Percentiles rank a stretch among this genome's conserved stretches.
Evolutionary conservation across 2,888 invertebrate species (phyloP).

Genomic region (Agrotis puta): DNA sequence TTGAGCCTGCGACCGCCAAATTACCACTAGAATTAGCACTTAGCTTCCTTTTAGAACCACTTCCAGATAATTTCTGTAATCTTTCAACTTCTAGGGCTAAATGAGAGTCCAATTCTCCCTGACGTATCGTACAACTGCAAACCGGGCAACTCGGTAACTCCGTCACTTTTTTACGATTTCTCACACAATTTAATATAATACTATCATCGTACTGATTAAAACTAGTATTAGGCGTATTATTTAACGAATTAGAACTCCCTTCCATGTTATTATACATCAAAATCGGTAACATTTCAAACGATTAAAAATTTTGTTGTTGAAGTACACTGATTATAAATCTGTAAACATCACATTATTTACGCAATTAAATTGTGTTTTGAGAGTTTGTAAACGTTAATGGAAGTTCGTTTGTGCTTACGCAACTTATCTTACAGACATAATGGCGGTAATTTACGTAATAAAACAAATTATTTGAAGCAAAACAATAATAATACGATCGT

Average conservation of each 20-base stretch:
- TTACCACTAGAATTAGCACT: slow-evolving; percentile 78
- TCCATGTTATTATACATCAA: slow-evolving; percentile 88
- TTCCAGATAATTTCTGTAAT: slow-evolving; percentile 80
- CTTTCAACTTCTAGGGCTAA: slow-evolving; percentile 93
- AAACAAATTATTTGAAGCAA: slow-evolving; percentile 70
- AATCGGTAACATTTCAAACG: slow-evolving; percentile 86
- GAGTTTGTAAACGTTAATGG: slow-evolving; percentile 64
- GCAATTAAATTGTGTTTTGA: slow-evolving; percentile 71
- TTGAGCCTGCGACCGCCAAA: slow-evolving; percentile 68
- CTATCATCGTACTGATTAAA: slow-evolving; percentile 83
- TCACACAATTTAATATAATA: slow-evolving; percentile 86
- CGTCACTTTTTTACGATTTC: slow-evolving; percentile 91
- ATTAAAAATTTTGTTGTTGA: slow-evolving; percentile 58
- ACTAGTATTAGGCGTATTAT: slow-evolving; percentile 75
- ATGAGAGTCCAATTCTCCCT: slow-evolving; percentile 96
- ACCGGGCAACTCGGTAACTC: slow-evolving; percentile 96
- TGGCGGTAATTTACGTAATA: slow-evolving; percentile 65
- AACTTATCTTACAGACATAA: slow-evolving; percentile 82
- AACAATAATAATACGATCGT: slow-evolving; percentile 77
- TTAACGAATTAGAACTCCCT: slow-evolving; percentile 80
- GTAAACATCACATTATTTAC: slow-evolving; percentile 81
- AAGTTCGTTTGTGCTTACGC: slow-evolving; percentile 74
- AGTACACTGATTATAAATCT: slow-evolving; percentile 77
- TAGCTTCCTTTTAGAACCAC: slow-evolving; percentile 81
- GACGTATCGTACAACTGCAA: slow-evolving; percentile 96